phyloP scores from a whole-genome alignment of 2,888 invertebrate species.

The Drosophila hamatofila region DNA sequence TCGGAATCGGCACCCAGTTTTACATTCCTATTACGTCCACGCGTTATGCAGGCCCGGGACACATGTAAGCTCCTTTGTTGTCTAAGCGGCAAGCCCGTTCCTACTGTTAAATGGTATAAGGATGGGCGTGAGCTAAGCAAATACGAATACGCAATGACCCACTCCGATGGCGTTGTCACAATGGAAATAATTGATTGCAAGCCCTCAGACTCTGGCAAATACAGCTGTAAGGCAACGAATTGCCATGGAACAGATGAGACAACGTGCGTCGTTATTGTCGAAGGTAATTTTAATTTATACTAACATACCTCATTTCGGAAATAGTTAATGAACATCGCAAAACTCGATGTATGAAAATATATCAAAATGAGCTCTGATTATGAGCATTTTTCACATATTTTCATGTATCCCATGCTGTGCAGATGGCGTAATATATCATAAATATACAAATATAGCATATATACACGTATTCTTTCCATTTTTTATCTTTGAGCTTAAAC shows the following conservation, averaged over 20 bases:
- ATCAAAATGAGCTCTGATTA: background rate
- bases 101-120: slow-evolving; percentile 96
- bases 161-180: slow-evolving; percentile 97
- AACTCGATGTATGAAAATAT: background rate
- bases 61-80: slow-evolving; percentile 99
- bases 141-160: slow-evolving; percentile 95
- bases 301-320: background rate
- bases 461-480: background rate
- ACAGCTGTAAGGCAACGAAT: slow-evolving; percentile 97
- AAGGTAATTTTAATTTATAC: slow-evolving; percentile 88
- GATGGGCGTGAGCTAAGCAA: slow-evolving; percentile 96
- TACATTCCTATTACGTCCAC: slow-evolving; percentile 99
- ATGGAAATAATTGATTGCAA: slow-evolving; percentile 98
- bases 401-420: background rate
- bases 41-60: slow-evolving; percentile 98
- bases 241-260: slow-evolving; percentile 98
- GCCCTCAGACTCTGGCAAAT: slow-evolving; percentile 98
- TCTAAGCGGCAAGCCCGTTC: slow-evolving; percentile 96
- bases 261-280: slow-evolving; percentile 97
- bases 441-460: background rate
- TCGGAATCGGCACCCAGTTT: slow-evolving; percentile 97
- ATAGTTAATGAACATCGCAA: background rate
- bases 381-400: too few relatives aligned
- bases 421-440: background rate
- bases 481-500: background rate